phyloP scores from a whole-genome alignment of 2,888 invertebrate species.

The Chrysina gloriosa region DNA sequence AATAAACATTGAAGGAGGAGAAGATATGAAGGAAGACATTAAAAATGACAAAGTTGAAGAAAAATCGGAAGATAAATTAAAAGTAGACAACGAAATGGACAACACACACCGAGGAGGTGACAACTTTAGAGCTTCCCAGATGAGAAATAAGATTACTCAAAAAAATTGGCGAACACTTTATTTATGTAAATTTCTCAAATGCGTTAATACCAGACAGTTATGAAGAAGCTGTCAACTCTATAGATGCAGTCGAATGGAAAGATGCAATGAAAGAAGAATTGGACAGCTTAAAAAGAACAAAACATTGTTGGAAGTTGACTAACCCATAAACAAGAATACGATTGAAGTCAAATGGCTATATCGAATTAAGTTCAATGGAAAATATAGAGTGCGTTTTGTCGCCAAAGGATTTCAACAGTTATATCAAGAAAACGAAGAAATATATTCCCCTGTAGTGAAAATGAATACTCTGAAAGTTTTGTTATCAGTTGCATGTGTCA shows the following conservation, averaged over 20 bases:
- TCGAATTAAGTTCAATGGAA: slow-evolving; percentile 21
- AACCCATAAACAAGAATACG: slow-evolving; percentile 32
- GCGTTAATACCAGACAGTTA: not conserved
- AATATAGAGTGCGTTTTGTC: not conserved
- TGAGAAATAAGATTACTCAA: not conserved
- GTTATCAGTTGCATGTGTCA: not conserved
- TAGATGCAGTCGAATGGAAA: slow-evolving; percentile 43
- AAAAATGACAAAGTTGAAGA: not conserved
- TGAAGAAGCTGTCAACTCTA: not conserved
- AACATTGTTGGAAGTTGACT: slow-evolving; percentile 42
- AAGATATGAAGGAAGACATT: not conserved
- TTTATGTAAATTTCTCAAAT: not conserved
- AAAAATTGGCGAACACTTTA: not conserved
- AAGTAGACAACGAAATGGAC: not conserved
- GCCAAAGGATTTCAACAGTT: not conserved
- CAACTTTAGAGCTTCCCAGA: not conserved
- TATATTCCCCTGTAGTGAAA: not conserved
- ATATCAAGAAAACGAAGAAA: not conserved
- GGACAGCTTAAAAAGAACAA: slow-evolving; percentile 44
- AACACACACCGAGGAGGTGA: not conserved
- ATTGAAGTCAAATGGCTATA: slow-evolving; percentile 40
- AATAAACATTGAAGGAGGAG: not conserved
- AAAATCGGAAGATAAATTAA: not conserved
- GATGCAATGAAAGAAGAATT: slow-evolving; percentile 48
- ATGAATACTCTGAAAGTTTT: slow-evolving; percentile 6